Evolutionary conservation across 2,797 vertebrate genomes (phyloP).

Genomic region (Tapera naevia): DNA sequence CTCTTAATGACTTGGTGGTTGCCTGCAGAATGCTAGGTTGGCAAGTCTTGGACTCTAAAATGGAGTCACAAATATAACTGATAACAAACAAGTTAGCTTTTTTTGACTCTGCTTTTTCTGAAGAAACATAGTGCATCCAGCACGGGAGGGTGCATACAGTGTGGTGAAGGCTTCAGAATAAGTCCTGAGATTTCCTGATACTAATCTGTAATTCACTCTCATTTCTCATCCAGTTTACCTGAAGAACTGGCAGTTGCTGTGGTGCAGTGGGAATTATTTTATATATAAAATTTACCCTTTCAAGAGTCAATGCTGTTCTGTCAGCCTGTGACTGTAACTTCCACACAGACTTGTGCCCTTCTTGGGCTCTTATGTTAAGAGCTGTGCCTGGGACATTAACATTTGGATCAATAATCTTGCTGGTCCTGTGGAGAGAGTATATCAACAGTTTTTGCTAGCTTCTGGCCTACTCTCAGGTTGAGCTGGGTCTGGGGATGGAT

Average conservation of each 20-base stretch:
- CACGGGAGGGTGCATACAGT: not conserved
- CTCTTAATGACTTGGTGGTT: not conserved
- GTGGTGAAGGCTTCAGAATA: not conserved
- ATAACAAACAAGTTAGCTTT: not conserved
- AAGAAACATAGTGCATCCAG: not conserved
- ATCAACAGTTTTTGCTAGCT: not conserved
- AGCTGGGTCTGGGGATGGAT: not conserved
- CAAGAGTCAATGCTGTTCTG: not conserved
- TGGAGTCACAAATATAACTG: not conserved
- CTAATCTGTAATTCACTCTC: not conserved
- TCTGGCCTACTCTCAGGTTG: not conserved
- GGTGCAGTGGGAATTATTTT: not conserved
- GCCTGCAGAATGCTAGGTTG: not conserved
- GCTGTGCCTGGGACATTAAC: not conserved
- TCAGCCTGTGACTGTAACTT: not conserved
- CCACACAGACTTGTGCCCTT: not conserved
- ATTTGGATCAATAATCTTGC: not conserved
- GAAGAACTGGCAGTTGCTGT: not conserved
- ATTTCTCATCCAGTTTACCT: not conserved
- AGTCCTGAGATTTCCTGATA: not conserved
- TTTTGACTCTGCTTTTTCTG: not conserved
- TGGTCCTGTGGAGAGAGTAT: not conserved
- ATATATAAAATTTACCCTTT: not conserved
- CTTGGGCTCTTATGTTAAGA: not conserved
- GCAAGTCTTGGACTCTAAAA: not conserved